phyloP scores from a whole-genome alignment of 2,888 invertebrate genomes.

The Chrysolina haemoptera region DNA sequence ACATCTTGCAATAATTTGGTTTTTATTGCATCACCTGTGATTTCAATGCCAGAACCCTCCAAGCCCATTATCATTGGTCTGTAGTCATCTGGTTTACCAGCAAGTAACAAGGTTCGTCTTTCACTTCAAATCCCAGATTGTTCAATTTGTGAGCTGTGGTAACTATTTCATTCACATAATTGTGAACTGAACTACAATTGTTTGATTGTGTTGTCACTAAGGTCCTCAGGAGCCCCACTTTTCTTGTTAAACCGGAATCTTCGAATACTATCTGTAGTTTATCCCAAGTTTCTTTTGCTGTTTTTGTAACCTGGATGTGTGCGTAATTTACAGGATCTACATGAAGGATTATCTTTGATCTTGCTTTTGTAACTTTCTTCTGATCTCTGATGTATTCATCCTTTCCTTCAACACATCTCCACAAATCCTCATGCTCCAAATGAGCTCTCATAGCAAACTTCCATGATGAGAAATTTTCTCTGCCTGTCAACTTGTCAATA shows the following conservation, averaged over 20 bases:
- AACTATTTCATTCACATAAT: not conserved
- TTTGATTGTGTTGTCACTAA: not conserved
- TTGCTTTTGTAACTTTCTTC: too few species aligned
- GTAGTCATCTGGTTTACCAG: not conserved
- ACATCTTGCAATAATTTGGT: slow-evolving; percentile 4
- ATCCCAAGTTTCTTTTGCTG: too few species aligned
- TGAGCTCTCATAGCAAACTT: too few species aligned
- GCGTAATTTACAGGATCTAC: too few species aligned
- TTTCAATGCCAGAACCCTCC: not conserved
- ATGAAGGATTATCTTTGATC: too few species aligned
- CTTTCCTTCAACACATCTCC: too few species aligned
- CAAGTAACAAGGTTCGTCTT: not conserved
- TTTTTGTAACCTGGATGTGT: not conserved
- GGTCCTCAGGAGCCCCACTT: not conserved
- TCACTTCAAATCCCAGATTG: not conserved
- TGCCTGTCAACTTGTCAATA: too few species aligned
- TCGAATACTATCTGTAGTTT: not conserved
- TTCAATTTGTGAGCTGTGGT: not conserved
- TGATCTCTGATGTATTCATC: too few species aligned
- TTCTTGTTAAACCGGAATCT: not conserved
- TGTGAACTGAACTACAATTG: too few species aligned
- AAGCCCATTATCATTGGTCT: not conserved
- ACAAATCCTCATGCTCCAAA: too few species aligned
- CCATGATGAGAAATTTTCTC: too few species aligned
- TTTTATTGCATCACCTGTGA: not conserved